Evolutionary conservation across 2,888 invertebrate species (phyloP).

Genomic region (Apodemia mormo): DNA sequence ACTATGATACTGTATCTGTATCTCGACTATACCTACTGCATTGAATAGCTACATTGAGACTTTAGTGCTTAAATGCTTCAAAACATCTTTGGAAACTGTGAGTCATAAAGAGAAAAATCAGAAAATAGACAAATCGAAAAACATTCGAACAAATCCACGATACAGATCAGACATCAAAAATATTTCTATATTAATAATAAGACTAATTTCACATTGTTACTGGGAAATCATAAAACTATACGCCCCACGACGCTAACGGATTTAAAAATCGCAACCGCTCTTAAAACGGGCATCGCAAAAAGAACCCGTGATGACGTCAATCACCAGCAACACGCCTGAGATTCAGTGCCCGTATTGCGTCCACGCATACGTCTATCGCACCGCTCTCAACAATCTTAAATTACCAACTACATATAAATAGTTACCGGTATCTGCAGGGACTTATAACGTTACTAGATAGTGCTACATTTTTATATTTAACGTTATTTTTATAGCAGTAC

Average conservation of each 20-base stretch:
- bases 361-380: slow-evolving; percentile 49
- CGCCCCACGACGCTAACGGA: slow-evolving; percentile 47
- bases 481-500: not conserved
- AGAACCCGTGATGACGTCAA: slow-evolving; percentile 4
- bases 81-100: slow-evolving; percentile 61
- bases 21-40: slow-evolving; percentile 72
- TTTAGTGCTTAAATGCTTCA: slow-evolving; percentile 77
- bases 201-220: slow-evolving; percentile 65
- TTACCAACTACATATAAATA: slow-evolving; percentile 29
- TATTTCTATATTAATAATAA: slow-evolving; percentile 68
- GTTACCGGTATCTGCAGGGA: slow-evolving; percentile 8
- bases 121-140: slow-evolving; percentile 69
- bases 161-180: slow-evolving; percentile 78
- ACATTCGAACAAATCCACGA: slow-evolving; percentile 70
- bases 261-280: slow-evolving; percentile 27
- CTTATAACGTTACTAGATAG: not conserved
- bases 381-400: slow-evolving; percentile 43
- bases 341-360: slow-evolving; percentile 65
- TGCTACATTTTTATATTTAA: not conserved
- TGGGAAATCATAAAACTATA: slow-evolving; percentile 59
- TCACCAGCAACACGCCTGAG: slow-evolving; percentile 59
- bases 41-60: slow-evolving; percentile 68
- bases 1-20: slow-evolving; percentile 78
- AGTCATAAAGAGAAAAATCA: slow-evolving; percentile 58
- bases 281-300: slow-evolving; percentile 1